phyloP scores from a whole-genome alignment of 2,113 vertebrate genomes.

The Serinus canaria region DNA sequence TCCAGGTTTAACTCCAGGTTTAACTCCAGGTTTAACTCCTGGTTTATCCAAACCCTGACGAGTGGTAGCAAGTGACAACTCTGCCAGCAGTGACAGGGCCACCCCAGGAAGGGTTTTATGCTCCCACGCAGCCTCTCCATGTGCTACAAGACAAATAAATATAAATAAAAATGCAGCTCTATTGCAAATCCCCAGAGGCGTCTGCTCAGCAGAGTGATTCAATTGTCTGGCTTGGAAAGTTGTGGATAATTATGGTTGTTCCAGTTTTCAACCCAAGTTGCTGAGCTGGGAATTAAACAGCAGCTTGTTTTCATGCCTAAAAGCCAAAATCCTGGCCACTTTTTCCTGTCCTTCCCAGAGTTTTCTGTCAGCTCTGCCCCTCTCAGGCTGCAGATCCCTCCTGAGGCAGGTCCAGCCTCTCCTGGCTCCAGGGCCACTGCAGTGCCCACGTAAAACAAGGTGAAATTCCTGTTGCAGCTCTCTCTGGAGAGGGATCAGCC shows the following conservation, averaged over 20 bases:
- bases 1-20: background rate
- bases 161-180: background rate
- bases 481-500: background rate
- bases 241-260: background rate
- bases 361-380: background rate
- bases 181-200: background rate
- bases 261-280: constrained; percentile 35
- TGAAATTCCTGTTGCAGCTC: background rate
- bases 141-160: background rate
- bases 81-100: accelerated
- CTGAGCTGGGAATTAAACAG: constrained; percentile 32
- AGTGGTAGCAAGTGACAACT: background rate
- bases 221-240: constrained; percentile 4
- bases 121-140: background rate
- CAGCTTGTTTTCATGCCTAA: background rate
- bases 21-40: background rate
- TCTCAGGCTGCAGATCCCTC: background rate
- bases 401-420: background rate
- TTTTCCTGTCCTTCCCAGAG: background rate
- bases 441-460: background rate
- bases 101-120: background rate
- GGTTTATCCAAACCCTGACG: background rate
- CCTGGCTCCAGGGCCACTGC: background rate
- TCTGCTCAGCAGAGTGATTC: constrained; percentile 18
- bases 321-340: background rate